These are phyloP conservation scores for Eledona agricola DNA, from an alignment of 2,888 invertebrate genomes.

Conservation along the genomic window DNA sequence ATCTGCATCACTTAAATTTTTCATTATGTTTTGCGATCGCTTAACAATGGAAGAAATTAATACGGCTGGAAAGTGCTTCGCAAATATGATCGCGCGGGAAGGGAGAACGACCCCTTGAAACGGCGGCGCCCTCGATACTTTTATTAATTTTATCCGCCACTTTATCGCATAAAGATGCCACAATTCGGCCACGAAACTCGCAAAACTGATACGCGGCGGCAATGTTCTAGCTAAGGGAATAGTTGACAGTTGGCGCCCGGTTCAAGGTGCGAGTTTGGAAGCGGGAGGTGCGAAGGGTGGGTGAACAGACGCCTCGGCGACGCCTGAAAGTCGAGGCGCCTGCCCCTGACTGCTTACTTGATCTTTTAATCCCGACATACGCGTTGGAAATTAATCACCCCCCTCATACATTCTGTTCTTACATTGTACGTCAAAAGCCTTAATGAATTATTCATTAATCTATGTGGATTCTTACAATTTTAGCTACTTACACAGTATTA, in stretches of 20 bases:
- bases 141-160: too few species aligned
- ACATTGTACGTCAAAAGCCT: constrained; percentile 55
- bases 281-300: constrained; percentile 50
- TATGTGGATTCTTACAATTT: constrained; percentile 59
- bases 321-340: constrained; percentile 62
- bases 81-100: too few species aligned
- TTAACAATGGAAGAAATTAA: too few species aligned
- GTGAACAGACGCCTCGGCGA: constrained; percentile 56
- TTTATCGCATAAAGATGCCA: too few species aligned
- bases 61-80: too few species aligned
- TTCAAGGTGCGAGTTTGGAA: constrained; percentile 47
- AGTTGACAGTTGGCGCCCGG: constrained; percentile 49
- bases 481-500: constrained; percentile 54
- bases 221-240: constrained; percentile 42
- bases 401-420: constrained; percentile 48
- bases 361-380: constrained; percentile 64
- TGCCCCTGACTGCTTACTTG: constrained; percentile 61
- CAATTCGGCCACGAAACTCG: constrained; percentile 21
- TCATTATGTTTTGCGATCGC: constrained; percentile 38
- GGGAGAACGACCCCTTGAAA: too few species aligned
- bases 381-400: constrained; percentile 63
- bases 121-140: too few species aligned
- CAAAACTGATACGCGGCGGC: constrained; percentile 46
- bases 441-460: constrained; percentile 61
- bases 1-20: constrained; percentile 54